Base-by-base conservation (phyloP, 2,888 invertebrate genomes). In the Minunthozetes semirufus region DNA sequence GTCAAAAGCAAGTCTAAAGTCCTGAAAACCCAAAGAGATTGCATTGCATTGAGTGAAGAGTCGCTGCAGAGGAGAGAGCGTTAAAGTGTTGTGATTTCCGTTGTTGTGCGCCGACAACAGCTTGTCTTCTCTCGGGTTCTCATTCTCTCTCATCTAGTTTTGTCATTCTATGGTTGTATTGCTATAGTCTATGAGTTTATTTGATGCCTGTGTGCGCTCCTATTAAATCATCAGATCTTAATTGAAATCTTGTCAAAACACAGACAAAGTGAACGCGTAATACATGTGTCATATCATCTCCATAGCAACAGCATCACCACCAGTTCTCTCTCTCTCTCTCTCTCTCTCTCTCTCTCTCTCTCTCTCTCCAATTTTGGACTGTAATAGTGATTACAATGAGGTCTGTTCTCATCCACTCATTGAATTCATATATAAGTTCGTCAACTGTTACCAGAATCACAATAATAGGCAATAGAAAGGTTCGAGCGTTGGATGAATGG, bases 241-340 rank as follows among this genome's bases (percentile, higher is more conserved):
- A 63, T 63, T 63, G 63, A 63, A 63, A 63, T 63, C 63, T 63
- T 63, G 63, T 63, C 63, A 63, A 63, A 63, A 63, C 63, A 63
- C 33, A 63, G 63, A 63, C 33, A 56, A 63, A 63, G 63, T 63
- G 63, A 63, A 63, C 63, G 63, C 19, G 22, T 63, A 63, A 63
- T 63, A 63, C 63, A 63, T 29, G 63, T 63, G 63, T 63, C 63
- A 63, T 61, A 61, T 59, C n/a, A 13, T 11, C 33, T 1, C 15
- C 33, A 25, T 63, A 8, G 33, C 9, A 19, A 63, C 11, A 33
- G 33, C 29, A 63, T 22, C 63, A 2, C 9, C 56, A 5, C 61
- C 27, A 27, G 25, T 4, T 11, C 61, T 27, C 27, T 25, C n/a
- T 13, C 46, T 22, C 46, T 29, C 22, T n/a, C 68, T 29, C 68